Percentiles rank a stretch among this genome's conserved stretches.
These are phyloP conservation scores for Oreochromis grahami DNA, from an alignment of 2,797 vertebrate genomes.

Conservation along the genomic window DNA sequence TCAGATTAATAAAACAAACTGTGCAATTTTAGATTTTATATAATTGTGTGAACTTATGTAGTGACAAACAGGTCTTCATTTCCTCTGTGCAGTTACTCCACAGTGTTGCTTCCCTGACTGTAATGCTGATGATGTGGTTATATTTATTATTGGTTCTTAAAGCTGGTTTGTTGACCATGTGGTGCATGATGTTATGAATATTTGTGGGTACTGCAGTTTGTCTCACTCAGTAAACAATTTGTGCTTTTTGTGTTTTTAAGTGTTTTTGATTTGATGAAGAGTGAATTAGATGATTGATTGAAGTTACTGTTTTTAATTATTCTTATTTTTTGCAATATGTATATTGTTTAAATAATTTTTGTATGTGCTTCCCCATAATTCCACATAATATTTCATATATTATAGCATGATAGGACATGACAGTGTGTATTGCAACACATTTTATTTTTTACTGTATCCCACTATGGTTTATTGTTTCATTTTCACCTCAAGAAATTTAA, in stretches of 20 bases:
- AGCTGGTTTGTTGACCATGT: neutral
- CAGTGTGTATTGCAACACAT: neutral
- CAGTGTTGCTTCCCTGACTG: neutral
- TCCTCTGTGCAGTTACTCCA: neutral
- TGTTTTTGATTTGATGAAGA: neutral
- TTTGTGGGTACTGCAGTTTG: neutral
- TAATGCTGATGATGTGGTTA: neutral
- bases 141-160: neutral
- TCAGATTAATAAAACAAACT: neutral
- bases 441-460: neutral
- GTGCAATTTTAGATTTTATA: neutral
- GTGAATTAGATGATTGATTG: neutral
- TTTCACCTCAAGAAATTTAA: neutral
- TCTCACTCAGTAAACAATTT: neutral
- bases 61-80: neutral
- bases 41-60: neutral
- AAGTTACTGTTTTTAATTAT: neutral
- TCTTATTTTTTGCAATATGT: neutral
- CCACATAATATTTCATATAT: neutral
- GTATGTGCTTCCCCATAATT: neutral
- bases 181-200: fast-evolving
- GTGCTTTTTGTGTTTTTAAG: neutral
- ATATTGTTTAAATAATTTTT: neutral
- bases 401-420: neutral
- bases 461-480: neutral